Evolutionary conservation across 2,797 vertebrate species (phyloP), one percentile per base, ranked within the genome.

Genomic region (Anableps anableps): DNA sequence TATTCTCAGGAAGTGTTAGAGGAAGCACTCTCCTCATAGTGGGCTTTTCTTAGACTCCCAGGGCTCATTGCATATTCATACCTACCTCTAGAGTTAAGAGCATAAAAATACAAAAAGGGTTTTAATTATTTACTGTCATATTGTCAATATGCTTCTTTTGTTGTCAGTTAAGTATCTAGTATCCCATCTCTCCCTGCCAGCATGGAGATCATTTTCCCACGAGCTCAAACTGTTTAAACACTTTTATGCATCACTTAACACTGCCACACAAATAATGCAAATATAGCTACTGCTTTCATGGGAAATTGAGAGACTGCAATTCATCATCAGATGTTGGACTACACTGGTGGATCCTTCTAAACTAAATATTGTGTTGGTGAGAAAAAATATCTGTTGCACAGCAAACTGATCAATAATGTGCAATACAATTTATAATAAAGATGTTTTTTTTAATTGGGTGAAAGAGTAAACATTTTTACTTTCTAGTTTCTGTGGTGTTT

Each of bases 11-110:
- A 93, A 92, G 93, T 93, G 94, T 92, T 85, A 85, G 86, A 92
- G 89, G 89, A 92, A 91, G 91, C 85, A 82, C 89, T 91, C 86
- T 89, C 79, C 88, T 90, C 77, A 84, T 83, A 76, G 83, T 79
- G 83, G 86, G 90, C 89, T 90, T 91, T 93, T 91, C 88, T 89
- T 87, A 89, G 78, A 86, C 78, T 92, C 80, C 81, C 48, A 64
- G 79, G 79, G 74, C 89, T 93, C 88, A 89, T 93, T 91, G 91
- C 89, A 92, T 94, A 94, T 95, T 95, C 90, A 93, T 92, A 78
- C 75, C 77, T 82, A 79, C 86, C 47, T 83, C 81, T 73, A 82
- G 70, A 74, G 86, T 77, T 5, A 19, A 88, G 79, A 70, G 83
- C 80, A 86, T 92, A 81, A 82, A 38, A 82, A 88, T 78, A 83